phyloP scores from a whole-genome alignment of 2,888 invertebrate species.

The Lomographa bimaculata region DNA sequence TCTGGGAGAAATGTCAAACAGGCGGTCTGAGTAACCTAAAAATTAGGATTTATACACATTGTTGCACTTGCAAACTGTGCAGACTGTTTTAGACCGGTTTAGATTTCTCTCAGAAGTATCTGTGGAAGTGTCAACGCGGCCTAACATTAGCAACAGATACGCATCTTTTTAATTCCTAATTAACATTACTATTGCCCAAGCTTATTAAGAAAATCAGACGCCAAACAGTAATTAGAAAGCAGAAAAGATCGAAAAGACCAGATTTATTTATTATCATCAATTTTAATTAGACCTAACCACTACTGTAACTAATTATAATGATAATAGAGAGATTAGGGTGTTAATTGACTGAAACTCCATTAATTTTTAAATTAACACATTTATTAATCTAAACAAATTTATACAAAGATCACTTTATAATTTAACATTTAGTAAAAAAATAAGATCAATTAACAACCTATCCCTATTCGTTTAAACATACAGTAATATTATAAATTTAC shows the following conservation, averaged over 20 bases:
- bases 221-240: conserved; percentile 60
- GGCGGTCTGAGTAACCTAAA: too few species aligned
- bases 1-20: too few species aligned
- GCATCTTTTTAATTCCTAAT: too few species aligned
- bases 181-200: too few species aligned
- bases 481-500: conserved; percentile 44
- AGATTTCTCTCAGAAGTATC: too few species aligned
- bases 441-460: conserved; percentile 82
- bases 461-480: conserved; percentile 62
- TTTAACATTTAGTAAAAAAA: conserved; percentile 70
- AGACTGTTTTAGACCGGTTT: too few species aligned
- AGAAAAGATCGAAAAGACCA: conserved; percentile 37
- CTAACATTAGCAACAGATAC: too few species aligned
- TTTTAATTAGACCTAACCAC: too few species aligned
- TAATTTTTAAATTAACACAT: conserved; percentile 72
- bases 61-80: too few species aligned
- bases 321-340: conserved; percentile 76
- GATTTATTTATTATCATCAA: too few species aligned
- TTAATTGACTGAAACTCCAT: conserved; percentile 84
- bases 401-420: conserved; percentile 71
- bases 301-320: conserved; percentile 4
- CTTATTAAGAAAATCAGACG: conserved; percentile 38
- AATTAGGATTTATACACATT: too few species aligned
- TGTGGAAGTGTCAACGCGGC: too few species aligned
- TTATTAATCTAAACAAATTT: conserved; percentile 77